Conservation (phyloP, 1,140 invertebrate species). For the Odontomachus brunneus region DNA sequence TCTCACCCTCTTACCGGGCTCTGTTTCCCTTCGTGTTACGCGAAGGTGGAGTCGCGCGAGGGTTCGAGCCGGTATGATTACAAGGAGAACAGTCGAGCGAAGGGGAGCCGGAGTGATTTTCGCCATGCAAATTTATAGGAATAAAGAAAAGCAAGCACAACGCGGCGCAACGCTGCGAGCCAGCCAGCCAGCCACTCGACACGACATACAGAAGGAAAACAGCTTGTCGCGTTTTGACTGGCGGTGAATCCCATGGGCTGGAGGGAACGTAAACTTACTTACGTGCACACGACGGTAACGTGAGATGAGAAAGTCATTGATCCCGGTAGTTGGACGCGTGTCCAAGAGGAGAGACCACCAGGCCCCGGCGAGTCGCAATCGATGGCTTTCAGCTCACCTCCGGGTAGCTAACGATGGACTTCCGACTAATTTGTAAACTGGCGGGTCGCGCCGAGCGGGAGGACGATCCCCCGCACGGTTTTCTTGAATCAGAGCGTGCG, state of each 20-base stretch:
- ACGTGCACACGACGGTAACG: not conserved
- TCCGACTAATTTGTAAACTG: slow-evolving; percentile 48
- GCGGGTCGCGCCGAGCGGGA: not conserved
- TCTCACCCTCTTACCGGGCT: slow-evolving; percentile 29
- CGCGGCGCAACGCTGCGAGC: too few species aligned
- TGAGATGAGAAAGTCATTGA: slow-evolving; percentile 54
- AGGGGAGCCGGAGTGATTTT: slow-evolving; percentile 70
- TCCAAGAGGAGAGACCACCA: slow-evolving; percentile 16
- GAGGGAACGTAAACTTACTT: not conserved
- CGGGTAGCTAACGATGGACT: slow-evolving; percentile 21
- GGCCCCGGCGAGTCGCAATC: slow-evolving; percentile 12
- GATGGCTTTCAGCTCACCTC: slow-evolving; percentile 3
- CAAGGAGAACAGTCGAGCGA: slow-evolving; percentile 15
- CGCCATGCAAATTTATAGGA: slow-evolving; percentile 70
- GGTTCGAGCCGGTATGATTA: slow-evolving; percentile 50
- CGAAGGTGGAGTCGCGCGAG: slow-evolving; percentile 35
- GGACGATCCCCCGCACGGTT: not conserved
- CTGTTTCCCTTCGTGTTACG: slow-evolving; percentile 39
- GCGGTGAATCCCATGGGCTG: slow-evolving; percentile 8
- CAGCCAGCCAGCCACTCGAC: too few species aligned
- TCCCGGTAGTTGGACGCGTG: slow-evolving; percentile 24
- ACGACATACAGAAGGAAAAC: slow-evolving; percentile 1
- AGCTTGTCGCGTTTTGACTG: slow-evolving; percentile 45
- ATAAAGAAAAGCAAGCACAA: slow-evolving; percentile 42
- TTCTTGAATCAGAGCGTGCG: slow-evolving; percentile 7